Evolutionary conservation across 1,140 invertebrate genomes (phyloP).

Genomic region (Drosophila ananassae): DNA sequence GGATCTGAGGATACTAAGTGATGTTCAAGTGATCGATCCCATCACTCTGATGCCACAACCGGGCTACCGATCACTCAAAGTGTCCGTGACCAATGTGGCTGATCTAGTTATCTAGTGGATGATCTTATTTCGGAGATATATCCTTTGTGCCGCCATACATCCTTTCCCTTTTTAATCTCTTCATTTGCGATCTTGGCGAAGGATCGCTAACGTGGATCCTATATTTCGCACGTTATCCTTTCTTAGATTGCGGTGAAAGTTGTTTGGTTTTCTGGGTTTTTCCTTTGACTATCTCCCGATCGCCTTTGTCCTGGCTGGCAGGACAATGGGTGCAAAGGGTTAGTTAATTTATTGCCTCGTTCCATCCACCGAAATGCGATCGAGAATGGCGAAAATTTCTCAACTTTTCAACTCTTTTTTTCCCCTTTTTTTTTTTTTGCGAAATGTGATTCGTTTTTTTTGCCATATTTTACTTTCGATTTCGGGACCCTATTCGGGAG

Average conservation of each 20-base stretch:
- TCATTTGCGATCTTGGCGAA: conserved; percentile 22
- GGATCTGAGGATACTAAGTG: conserved; percentile 24
- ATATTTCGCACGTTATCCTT: conserved; percentile 64
- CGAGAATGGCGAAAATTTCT: conserved; percentile 44
- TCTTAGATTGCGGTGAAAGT: conserved; percentile 66
- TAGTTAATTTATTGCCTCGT: conserved; percentile 67
- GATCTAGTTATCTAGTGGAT: conserved; percentile 16
- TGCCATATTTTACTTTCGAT: conserved; percentile 16
- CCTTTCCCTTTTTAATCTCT: conserved; percentile 8
- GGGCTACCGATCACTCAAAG: conserved; percentile 39
- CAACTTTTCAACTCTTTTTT: conserved; percentile 76
- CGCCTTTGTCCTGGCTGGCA: neutral
- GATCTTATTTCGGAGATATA: conserved; percentile 17
- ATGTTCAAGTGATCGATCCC: conserved; percentile 32
- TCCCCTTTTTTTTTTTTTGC: conserved; percentile 23
- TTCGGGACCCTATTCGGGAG: conserved; percentile 10
- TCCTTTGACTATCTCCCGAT: conserved; percentile 32
- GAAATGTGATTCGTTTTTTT: conserved; percentile 39
- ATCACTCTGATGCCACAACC: conserved; percentile 1
- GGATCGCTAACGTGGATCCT: conserved; percentile 23
- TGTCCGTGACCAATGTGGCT: conserved; percentile 30
- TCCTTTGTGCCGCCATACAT: neutral
- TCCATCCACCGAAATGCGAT: conserved; percentile 11
- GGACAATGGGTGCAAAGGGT: conserved; percentile 36
- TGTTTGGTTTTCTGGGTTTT: conserved; percentile 51